These are phyloP conservation scores for Drosophila ficusphila DNA, from an alignment of 1,140 invertebrate species.

Conservation along the genomic window DNA sequence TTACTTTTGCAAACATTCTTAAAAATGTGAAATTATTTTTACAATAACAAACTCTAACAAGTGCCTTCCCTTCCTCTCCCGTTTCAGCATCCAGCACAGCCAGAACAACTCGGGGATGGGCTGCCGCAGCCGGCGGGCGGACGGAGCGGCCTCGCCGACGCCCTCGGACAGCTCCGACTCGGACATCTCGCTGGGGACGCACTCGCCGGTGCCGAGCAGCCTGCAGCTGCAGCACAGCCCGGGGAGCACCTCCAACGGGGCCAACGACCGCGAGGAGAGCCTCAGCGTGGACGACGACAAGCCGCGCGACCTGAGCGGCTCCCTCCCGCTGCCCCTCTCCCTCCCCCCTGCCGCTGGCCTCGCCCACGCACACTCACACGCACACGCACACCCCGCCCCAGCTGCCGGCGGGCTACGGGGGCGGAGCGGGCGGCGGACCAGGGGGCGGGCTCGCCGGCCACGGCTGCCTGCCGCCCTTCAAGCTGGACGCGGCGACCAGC, in stretches of 20 bases:
- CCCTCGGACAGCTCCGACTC: conserved; percentile 85
- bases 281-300: conserved; percentile 83
- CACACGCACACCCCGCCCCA: conserved; percentile 54
- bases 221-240: conserved; percentile 83
- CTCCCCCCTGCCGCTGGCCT: conserved; percentile 57
- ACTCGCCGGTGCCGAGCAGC: conserved; percentile 85
- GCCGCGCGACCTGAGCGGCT: conserved; percentile 71
- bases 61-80: neutral
- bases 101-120: conserved; percentile 77
- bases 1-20: too few relatives aligned
- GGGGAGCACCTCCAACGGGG: conserved; percentile 81
- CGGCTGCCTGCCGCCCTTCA: conserved; percentile 72
- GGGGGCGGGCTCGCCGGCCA: conserved; percentile 32
- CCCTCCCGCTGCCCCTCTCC: conserved; percentile 52
- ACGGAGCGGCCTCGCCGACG: conserved; percentile 77
- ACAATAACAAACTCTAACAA: too few relatives aligned
- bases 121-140: conserved; percentile 73
- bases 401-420: conserved; percentile 49
- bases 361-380: conserved; percentile 55
- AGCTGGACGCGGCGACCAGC: conserved; percentile 72
- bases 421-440: conserved; percentile 17
- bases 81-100: conserved; percentile 81
- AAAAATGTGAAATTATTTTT: too few relatives aligned
- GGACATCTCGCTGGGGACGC: conserved; percentile 86
- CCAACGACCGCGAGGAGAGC: conserved; percentile 79